These are phyloP conservation scores for Ageneiosus marmoratus DNA, from an alignment of 2,113 vertebrate species.

Conservation along the genomic window DNA sequence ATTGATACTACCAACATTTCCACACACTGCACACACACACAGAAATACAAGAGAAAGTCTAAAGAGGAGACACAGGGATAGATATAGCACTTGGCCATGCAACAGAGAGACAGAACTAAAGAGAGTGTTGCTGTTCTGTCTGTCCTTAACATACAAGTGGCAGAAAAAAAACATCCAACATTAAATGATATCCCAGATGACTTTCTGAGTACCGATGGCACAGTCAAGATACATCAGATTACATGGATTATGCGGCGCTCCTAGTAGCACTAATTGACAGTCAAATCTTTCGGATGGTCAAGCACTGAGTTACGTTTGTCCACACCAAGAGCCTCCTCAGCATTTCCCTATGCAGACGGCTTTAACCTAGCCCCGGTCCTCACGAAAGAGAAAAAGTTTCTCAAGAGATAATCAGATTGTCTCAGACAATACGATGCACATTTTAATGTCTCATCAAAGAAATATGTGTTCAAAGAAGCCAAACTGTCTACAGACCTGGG, in stretches of 20 bases:
- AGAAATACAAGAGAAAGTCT: slow-evolving; percentile 58
- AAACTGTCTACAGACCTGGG: background rate
- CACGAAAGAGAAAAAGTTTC: background rate
- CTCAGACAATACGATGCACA: background rate
- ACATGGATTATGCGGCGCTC: background rate
- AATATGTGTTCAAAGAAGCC: background rate
- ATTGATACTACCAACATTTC: slow-evolving; percentile 78
- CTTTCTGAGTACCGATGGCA: background rate
- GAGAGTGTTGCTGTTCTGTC: slow-evolving; percentile 17
- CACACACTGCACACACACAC: slow-evolving; percentile 65
- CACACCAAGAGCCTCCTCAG: background rate
- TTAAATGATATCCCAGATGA: background rate
- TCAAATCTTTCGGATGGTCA: background rate
- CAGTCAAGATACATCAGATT: background rate
- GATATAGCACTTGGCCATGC: background rate
- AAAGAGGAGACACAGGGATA: slow-evolving; percentile 6
- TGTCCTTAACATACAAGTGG: background rate
- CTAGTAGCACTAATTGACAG: slow-evolving; percentile 20
- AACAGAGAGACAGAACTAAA: slow-evolving; percentile 33
- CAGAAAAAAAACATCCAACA: background rate
- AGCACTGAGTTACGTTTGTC: background rate
- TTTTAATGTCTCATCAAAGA: background rate
- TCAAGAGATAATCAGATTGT: background rate
- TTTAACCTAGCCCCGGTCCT: background rate
- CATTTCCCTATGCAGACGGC: background rate